Evolutionary conservation across 2,113 vertebrate species (phyloP).

Genomic region (Gallinago paraguaiae): DNA sequence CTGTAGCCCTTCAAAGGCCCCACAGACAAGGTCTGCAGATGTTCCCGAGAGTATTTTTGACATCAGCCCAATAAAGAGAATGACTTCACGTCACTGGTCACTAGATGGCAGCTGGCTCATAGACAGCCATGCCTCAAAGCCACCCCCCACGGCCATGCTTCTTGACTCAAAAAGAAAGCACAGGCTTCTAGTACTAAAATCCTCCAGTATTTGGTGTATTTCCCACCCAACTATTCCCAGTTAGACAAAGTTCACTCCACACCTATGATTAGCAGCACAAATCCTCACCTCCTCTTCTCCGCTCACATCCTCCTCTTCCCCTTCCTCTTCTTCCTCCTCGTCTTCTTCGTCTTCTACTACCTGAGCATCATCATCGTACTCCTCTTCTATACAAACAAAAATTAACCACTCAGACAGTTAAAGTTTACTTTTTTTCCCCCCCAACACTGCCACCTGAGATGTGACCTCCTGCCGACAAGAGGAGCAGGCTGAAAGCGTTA

Average conservation of each 20-base stretch:
- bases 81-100: conserved; percentile 19
- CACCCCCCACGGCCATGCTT: neutral
- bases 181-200: rapidly evolving
- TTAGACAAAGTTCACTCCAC: neutral
- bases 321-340: conserved; percentile 89
- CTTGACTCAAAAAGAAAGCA: neutral
- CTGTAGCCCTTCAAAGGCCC: neutral
- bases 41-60: neutral
- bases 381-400: conserved; percentile 80
- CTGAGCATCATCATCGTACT: conserved; percentile 89
- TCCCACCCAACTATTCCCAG: neutral
- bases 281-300: conserved; percentile 80
- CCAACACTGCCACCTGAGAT: neutral
- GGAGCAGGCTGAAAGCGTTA: neutral
- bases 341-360: conserved; percentile 92
- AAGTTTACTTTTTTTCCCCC: neutral
- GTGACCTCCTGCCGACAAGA: rapidly evolving
- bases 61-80: neutral
- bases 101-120: conserved; percentile 54
- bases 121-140: neutral
- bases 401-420: neutral
- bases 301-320: conserved; percentile 88
- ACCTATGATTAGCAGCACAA: neutral
- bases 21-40: neutral
- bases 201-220: neutral